Evolutionary conservation across 2,888 invertebrate genomes (phyloP).

Genomic region (Pristionchus maxplancki): DNA sequence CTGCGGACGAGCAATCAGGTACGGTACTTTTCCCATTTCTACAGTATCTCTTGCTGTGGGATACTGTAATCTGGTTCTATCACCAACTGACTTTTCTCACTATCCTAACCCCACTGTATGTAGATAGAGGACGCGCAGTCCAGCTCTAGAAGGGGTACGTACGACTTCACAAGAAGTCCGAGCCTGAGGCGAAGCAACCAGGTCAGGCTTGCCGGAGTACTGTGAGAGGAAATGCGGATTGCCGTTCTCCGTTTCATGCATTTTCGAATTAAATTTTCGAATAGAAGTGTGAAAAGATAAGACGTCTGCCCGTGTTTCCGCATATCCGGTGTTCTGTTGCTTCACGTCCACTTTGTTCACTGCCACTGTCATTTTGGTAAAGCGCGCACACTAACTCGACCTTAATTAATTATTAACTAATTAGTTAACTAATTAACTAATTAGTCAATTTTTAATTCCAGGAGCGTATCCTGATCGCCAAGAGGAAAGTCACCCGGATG

Average conservation of each 20-base stretch:
- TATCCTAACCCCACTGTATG: not conserved
- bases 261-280: too few species aligned
- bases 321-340: too few species aligned
- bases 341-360: too few species aligned
- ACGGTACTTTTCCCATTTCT: not conserved
- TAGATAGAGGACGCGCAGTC: not conserved
- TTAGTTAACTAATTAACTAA: not conserved
- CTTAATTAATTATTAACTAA: not conserved
- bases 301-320: too few species aligned
- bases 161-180: not conserved
- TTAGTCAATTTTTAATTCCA: conserved; percentile 78
- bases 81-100: not conserved
- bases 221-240: not conserved
- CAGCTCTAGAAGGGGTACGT: not conserved
- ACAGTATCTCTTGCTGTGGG: not conserved
- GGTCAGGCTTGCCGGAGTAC: not conserved
- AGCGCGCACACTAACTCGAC: not conserved
- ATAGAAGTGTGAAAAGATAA: too few species aligned
- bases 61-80: not conserved
- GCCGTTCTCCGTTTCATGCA: too few species aligned
- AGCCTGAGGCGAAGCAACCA: not conserved
- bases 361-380: too few species aligned
- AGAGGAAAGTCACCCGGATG: conserved; percentile 85
- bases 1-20: conserved; percentile 24
- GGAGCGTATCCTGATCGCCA: conserved; percentile 87